Base-by-base conservation (phyloP, 2,888 invertebrate genomes). In the Melanotus villosus region DNA sequence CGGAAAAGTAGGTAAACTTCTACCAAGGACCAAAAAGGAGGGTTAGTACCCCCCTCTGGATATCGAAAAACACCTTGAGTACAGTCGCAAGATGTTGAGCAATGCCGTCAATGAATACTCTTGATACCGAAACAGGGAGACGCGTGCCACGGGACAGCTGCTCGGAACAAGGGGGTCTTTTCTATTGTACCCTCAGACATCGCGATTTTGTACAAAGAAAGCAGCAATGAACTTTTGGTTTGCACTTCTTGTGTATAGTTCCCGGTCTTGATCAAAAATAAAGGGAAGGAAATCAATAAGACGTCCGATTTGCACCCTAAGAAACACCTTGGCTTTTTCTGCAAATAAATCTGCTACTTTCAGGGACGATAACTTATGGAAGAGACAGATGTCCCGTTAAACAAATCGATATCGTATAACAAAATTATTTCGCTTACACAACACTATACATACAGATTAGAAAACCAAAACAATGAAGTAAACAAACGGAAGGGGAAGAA, bases 141-240 rank as follows among this genome's bases (percentile, higher is more conserved):
- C 69, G 66, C 70, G 70, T 70, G 70, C 70, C 70, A 47, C 57
- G 19, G 63, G 58, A 66, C 70, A 70, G 66, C 66, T 70, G 66
- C 43, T 63, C 9, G n/a, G 47, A 66, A 70, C 63, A 63, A 67
- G 54, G 66, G 59, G 65, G 34, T 41, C 59, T 57, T 65, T 63
- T 60, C 70, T 64, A 67, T 70, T 70, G 66, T 70, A 41, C 54
- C 30, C 36, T 10, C 65, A 69, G 69, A 69, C 69, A 65, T 69
- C 60, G 69, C 69, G 58, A 69, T 69, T n/a, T 60, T 64, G 59
- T 59, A 68, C 58, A 68, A 66, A 64, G 58, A 63, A 43, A 14
- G 34, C 56, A 30, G 68, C 56, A 62, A 62, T 62, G 56, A 62
- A 62, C 21, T 43, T n/a, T n/a, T 63, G 62, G 56, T 64, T 64